Evolutionary conservation across 2,113 vertebrate species (phyloP), one percentile per base, ranked within the genome.

Genomic region (Campylomormyrus tamandua): DNA sequence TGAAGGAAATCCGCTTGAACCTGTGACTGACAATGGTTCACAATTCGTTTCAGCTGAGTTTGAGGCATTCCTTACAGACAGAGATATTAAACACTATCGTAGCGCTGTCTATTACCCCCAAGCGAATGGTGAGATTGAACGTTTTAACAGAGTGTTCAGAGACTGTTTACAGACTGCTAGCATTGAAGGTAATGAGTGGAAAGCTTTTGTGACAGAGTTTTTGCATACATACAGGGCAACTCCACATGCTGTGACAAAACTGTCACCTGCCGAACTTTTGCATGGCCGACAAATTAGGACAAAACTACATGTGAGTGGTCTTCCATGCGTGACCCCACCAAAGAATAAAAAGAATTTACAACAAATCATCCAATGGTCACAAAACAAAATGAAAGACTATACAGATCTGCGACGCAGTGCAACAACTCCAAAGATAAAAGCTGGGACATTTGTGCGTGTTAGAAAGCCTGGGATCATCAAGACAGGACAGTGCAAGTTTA

Each of bases 131-230:
- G n/a, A n/a, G n/a, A n/a, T n/a, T n/a, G n/a, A n/a, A n/a, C n/a
- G n/a, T n/a, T n/a, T n/a, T n/a, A n/a, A n/a, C n/a, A n/a, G n/a
- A n/a, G n/a, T n/a, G n/a, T n/a, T n/a, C n/a, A n/a, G n/a, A n/a
- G n/a, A n/a, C n/a, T n/a, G n/a, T n/a, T n/a, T n/a, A n/a, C n/a
- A n/a, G n/a, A n/a, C n/a, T n/a, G n/a, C n/a, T n/a, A n/a, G n/a
- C n/a, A n/a, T n/a, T n/a, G n/a, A n/a, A n/a, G n/a, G n/a, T n/a
- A n/a, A n/a, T n/a, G n/a, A n/a, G n/a, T n/a, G n/a, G n/a, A n/a
- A n/a, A n/a, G n/a, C n/a, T 58, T 91, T 88, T 86, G 58, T 88
- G 31, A 90, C 89, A 3, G 49, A 91, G 35, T 90, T 90, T 88
- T 11, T 90, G 13, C 80, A 88, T 53, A 90, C 39, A 48, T 90